Evolutionary conservation across 1,140 invertebrate species (phyloP).

Genomic region (Scaptomyza pallida): DNA sequence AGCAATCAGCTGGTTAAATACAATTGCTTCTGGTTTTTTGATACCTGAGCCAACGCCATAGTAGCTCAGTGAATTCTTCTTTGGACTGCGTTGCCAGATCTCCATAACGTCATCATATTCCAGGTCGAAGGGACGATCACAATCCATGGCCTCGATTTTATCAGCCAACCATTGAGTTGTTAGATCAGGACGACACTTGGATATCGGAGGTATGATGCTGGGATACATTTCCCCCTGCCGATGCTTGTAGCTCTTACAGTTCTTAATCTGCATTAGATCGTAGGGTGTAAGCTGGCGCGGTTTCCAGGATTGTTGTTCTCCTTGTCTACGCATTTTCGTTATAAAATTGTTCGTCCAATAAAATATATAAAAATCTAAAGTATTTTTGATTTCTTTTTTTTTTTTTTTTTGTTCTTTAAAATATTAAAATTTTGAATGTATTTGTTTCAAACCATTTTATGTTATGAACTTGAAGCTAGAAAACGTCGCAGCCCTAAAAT

Average conservation of each 20-base stretch:
- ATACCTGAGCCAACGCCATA: constrained; percentile 17
- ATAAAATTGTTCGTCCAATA: too few relatives aligned
- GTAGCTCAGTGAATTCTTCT: constrained; percentile 4
- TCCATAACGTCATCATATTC: constrained; percentile 21
- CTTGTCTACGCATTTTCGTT: not conserved
- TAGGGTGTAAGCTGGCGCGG: too few relatives aligned
- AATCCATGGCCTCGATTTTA: not conserved
- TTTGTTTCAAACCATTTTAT: not conserved
- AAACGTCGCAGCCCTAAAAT: not conserved
- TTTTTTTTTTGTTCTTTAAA: not conserved
- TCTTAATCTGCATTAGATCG: constrained; percentile 1
- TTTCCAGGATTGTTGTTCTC: not conserved
- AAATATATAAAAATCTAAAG: not conserved
- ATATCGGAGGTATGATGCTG: constrained; percentile 7
- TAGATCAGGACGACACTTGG: not conserved
- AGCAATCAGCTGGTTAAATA: constrained; percentile 1
- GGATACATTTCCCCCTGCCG: not conserved
- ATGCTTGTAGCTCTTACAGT: not conserved
- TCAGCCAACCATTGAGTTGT: not conserved
- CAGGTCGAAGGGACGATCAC: constrained; percentile 3
- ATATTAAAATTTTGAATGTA: not conserved
- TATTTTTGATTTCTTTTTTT: too few relatives aligned
- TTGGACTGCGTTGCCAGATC: constrained; percentile 19
- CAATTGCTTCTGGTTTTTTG: not conserved
- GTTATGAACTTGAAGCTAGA: not conserved